Percentiles rank a stretch among this genome's conserved stretches.
These are phyloP conservation scores for Tetranychus cinnabarinus DNA, from an alignment of 1,140 invertebrate genomes.

Conservation along the genomic window DNA sequence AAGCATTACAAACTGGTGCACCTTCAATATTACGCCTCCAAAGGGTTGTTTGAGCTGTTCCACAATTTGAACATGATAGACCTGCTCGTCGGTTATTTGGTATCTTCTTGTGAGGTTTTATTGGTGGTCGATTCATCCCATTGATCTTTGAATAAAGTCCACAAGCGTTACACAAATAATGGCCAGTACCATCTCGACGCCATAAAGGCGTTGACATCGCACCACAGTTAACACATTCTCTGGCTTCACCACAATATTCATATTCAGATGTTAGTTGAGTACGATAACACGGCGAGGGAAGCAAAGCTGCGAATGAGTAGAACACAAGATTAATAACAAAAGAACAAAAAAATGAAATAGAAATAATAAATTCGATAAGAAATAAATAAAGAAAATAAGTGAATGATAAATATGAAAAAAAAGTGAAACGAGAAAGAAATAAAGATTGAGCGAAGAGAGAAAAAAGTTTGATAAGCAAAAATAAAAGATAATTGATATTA, in stretches of 20 bases:
- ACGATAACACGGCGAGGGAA: too few species aligned
- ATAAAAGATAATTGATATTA: too few species aligned
- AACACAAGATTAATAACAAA: too few species aligned
- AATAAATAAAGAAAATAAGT: too few species aligned
- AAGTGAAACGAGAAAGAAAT: too few species aligned
- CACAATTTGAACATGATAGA: slow-evolving; percentile 82
- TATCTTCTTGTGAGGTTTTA: slow-evolving; percentile 10
- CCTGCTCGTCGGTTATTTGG: slow-evolving; percentile 37
- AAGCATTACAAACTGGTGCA: slow-evolving; percentile 92
- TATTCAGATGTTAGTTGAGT: background rate
- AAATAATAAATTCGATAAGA: too few species aligned
- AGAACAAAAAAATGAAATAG: too few species aligned
- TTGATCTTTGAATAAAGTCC: slow-evolving; percentile 98
- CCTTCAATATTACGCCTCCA: slow-evolving; percentile 91
- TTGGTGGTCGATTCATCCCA: slow-evolving; percentile 28
- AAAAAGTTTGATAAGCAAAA: too few species aligned
- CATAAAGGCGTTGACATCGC: slow-evolving; percentile 58
- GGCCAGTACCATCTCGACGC: slow-evolving; percentile 67
- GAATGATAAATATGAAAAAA: slow-evolving; percentile 17
- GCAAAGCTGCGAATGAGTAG: too few species aligned
- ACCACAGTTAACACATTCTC: slow-evolving; percentile 76
- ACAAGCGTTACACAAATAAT: slow-evolving; percentile 96
- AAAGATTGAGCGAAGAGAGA: too few species aligned
- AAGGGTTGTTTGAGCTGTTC: slow-evolving; percentile 75
- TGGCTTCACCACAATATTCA: slow-evolving; percentile 9